Evolutionary conservation across 30 jellyfish, hydroid and myxozoan species (phyloP), one percentile per base, ranked within the genome.

Genomic region (Morbakka virulenta): DNA sequence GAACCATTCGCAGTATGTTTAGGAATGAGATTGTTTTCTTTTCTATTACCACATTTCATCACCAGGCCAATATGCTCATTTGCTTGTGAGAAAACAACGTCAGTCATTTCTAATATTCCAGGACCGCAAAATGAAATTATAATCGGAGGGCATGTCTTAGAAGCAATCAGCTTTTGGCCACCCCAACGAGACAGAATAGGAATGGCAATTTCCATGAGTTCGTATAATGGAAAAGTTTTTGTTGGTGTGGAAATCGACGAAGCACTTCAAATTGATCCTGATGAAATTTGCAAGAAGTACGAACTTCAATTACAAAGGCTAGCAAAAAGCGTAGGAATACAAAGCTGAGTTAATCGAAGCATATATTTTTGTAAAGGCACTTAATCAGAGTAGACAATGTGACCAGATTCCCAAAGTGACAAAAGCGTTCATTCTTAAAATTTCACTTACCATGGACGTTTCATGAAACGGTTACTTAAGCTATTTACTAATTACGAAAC

Each of bases 151-250:
- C 92, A 80, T 47, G 78, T 53, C 23, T 17, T 89, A 67, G 82
- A 52, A n/a, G 14, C 70, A 24, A 28, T 89, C 50, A 75, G 84
- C 0, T 89, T 89, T 72, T 89, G 97, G 97, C 95, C 97, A 64
- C 97, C 97, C 47, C 97, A 62, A 50, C 49, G 89, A 4, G 93
- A 77, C 80, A 82, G 76, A 82, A 85, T 71, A 12, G 97, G 93
- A 62, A 28, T 89, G 64, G 83, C 95, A 2, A 64, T 89, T 31
- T 89, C 97, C 21, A 61, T 89, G 32, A 80, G 78, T 3, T 62
- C 90, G 25, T 84, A 89, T 64, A 81, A 76, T 21, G 80, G 78
- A 52, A 28, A 74, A 32, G 51, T 89, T 28, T 24, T 74, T 25
- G 61, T 89, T 23, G 97, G 97, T 21, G 85, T 89, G 29, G 79